These are phyloP conservation scores for Sinocyclocheilus grahami DNA, from an alignment of 2,113 vertebrate genomes.

Conservation along the genomic window DNA sequence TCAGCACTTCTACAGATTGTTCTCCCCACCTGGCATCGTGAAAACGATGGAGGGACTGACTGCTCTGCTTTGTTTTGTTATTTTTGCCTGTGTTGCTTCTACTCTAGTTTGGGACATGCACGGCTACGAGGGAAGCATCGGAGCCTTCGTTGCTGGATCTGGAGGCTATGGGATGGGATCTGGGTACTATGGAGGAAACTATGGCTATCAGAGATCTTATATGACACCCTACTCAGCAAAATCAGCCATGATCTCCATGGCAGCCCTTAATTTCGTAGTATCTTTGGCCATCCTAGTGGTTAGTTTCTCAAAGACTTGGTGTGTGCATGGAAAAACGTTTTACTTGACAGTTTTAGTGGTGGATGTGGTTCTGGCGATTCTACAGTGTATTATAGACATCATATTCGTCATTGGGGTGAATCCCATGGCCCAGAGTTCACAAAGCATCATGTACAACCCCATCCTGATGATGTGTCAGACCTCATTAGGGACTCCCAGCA, in stretches of 20 bases:
- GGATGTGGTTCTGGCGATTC: slow-evolving; percentile 77
- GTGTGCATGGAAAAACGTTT: slow-evolving; percentile 76
- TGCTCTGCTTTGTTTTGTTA: slow-evolving; percentile 77
- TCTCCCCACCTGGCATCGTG: slow-evolving; percentile 80
- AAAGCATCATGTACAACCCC: slow-evolving; percentile 81
- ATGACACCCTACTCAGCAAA: slow-evolving; percentile 83
- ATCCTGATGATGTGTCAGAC: slow-evolving; percentile 82
- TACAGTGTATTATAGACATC: slow-evolving; percentile 85
- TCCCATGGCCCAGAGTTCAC: slow-evolving; percentile 81
- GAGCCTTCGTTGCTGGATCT: slow-evolving; percentile 50
- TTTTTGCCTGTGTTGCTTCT: slow-evolving; percentile 86
- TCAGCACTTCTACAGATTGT: slow-evolving; percentile 83
- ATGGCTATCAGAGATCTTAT: slow-evolving; percentile 71
- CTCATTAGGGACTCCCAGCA: slow-evolving; percentile 69
- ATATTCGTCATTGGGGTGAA: slow-evolving; percentile 87
- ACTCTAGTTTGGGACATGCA: slow-evolving; percentile 86
- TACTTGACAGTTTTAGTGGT: slow-evolving; percentile 79
- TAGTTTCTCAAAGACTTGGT: slow-evolving; percentile 75
- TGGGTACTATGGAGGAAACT: slow-evolving; percentile 75
- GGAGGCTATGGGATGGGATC: slow-evolving; percentile 46
- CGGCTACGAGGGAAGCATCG: slow-evolving; percentile 62
- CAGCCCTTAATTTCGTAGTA: slow-evolving; percentile 79
- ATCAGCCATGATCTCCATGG: slow-evolving; percentile 84
- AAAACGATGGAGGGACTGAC: slow-evolving; percentile 72
- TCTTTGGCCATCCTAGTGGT: slow-evolving; percentile 78